Evolutionary conservation across 2,888 invertebrate species (phyloP), one percentile per base, ranked within the genome.

Genomic region (Ophraella communa): DNA sequence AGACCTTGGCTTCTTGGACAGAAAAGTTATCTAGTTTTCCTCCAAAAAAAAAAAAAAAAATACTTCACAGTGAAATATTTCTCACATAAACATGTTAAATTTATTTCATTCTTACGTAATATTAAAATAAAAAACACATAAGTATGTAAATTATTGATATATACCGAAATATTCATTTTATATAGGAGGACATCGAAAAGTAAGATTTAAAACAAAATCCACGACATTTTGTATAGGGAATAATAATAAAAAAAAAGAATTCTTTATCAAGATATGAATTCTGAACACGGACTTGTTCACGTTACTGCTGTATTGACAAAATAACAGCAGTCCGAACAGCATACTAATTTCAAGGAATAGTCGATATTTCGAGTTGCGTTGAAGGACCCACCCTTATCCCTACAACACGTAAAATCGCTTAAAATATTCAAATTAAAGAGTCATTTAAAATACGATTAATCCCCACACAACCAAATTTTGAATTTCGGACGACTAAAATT

Each of bases 1-100:
- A 51, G 53, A 54, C 53, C 53, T 54, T 54, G 53, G 30, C 18
- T 18, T 30, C 51, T 52, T 52, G 27, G 53, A 21, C 21, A 39
- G 53, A 14, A 54, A 17, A 54, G 21, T 52, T 52, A 51, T 51
- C 42, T 42, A 42, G 42, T 47, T 47, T 23, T 47, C 23, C 47
- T 47, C 47, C 4, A 47, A 47, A 17, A 42, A 42, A 42, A 30
- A 4, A 27, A 27, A 27, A 7, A 35, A 4, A 1, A 35, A 35
- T 35, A 14, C 4, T 20, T 20, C 4, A 20, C 2, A 47, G 39
- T 47, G 47, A 7, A 47, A 5, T 7, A 47, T 23, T 47, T 47
- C 47, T 23, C n/a, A 23, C 47, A 47, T 47, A 1, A 47, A 47
- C 10, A 47, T n/a, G 21, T 10, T 10, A 0, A 47, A 47, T 45